phyloP scores from a whole-genome alignment of 2,888 invertebrate genomes.

The Caenorhabditis angaria region DNA sequence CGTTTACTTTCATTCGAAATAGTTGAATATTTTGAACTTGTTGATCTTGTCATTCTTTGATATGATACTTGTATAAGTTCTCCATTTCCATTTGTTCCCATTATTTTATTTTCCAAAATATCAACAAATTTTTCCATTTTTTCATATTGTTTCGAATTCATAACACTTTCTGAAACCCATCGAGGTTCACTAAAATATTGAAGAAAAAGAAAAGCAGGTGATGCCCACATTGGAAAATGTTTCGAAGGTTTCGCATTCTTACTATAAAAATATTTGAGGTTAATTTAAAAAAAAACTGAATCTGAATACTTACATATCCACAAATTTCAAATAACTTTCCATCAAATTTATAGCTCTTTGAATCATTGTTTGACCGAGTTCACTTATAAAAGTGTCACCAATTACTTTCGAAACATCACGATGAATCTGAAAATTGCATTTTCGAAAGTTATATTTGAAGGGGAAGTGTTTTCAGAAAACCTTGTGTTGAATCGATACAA shows the following conservation, averaged over 20 bases:
- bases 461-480: no score
- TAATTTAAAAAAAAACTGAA: neutral
- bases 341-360: conserved; percentile 25
- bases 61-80: conserved; percentile 7
- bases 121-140: conserved; percentile 18
- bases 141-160: conserved; percentile 34
- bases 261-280: neutral
- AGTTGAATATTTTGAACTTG: conserved; percentile 26
- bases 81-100: conserved; percentile 15
- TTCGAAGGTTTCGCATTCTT: conserved; percentile 23
- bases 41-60: conserved; percentile 32
- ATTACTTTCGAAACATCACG: conserved; percentile 46
- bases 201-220: conserved; percentile 49
- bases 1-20: conserved; percentile 3
- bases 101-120: conserved; percentile 28
- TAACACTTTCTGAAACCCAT: conserved; percentile 38
- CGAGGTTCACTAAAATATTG: conserved; percentile 47
- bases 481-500: no score
- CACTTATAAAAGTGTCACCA: conserved; percentile 35
- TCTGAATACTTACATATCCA: conserved; percentile 6
- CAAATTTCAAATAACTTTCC: conserved; percentile 29
- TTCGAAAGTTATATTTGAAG: no score
- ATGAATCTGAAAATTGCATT: conserved; percentile 15
- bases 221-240: conserved; percentile 51
- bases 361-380: conserved; percentile 31